A percentile compares a stretch with the other conserved stretches of the same genome.
These are phyloP conservation scores for Coluber constrictor DNA, from an alignment of 2,797 vertebrate species.

Conservation along the genomic window DNA sequence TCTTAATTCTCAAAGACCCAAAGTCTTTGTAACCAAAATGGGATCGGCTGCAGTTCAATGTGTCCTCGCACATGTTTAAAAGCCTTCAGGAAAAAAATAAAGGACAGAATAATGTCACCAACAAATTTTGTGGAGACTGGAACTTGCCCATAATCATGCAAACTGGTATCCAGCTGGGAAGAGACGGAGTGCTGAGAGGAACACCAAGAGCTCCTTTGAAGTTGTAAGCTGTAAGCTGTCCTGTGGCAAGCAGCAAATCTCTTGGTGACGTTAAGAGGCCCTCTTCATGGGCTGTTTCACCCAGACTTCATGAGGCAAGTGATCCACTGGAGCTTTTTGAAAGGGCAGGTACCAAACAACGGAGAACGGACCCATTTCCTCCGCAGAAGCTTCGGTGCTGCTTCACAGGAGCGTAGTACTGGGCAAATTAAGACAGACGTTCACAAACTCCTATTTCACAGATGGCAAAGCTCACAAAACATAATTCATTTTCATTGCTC, in stretches of 20 bases:
- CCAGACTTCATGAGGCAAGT: neutral
- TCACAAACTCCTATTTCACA: neutral
- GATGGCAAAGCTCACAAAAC: neutral
- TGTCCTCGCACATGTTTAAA: neutral
- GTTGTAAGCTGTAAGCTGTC: neutral
- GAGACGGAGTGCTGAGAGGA: neutral
- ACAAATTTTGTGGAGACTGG: neutral
- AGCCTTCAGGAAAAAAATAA: neutral
- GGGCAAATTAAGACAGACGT: neutral
- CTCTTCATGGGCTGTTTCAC: neutral
- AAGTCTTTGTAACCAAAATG: neutral
- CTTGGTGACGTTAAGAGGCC: neutral
- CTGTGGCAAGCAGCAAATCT: neutral
- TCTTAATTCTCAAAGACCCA: neutral
- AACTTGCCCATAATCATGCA: neutral
- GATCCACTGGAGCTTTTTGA: neutral
- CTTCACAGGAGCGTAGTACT: neutral
- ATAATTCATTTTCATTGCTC: neutral
- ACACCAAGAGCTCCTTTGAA: no score
- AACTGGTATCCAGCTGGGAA: neutral
- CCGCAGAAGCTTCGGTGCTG: neutral
- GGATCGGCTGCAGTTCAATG: neutral
- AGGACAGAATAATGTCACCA: neutral
- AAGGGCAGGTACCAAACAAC: neutral
- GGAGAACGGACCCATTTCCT: neutral